Evolutionary conservation across 1,140 invertebrate species (phyloP), one percentile per base, ranked within the genome.

Genomic region (Pristionchus pacificus): DNA sequence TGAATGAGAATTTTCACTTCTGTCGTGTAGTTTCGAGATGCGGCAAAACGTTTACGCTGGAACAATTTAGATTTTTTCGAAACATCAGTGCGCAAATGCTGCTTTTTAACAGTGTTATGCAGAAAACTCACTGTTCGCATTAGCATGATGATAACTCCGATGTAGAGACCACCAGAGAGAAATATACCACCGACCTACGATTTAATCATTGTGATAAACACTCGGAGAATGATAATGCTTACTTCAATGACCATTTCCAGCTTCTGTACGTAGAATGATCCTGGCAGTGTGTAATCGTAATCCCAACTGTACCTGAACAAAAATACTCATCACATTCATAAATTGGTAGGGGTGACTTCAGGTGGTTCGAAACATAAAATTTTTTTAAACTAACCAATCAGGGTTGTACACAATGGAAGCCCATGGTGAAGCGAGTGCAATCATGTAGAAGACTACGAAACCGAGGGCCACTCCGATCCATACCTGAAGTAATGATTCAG

Each of bases 161-260:
- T 27, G 63, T 79, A 79, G 49, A 79, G 76, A 32, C 77, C 28
- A 2, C 72, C 78, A 38, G 77, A 71, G 1, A 71, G 30, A 29
- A 65, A 63, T 31, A 79, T 79, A 19, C 74, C 77, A 1, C 69
- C 77, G 19, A 79, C 38, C 38, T 49, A 49, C 6, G 19, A 49
- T 10, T 19, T 10, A 49, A 10, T 6, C 19, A 10, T 49, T 19
- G 6, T 19, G 38, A 49, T 49, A 49, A 49, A 49, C 19, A 10
- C 6, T 6, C 38, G 19, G 38, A 6, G 38, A 10, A 10, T 6
- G 6, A 49, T 49, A 49, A 6, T 49, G 38, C 38, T 49, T 49
- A 49, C 58, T 74, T 79, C 78, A 60, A 79, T 77, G 14, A 65
- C 29, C 76, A 75, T 77, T 65, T 79, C 78, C 24, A 60, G 15